Percentiles rank a stretch among this genome's conserved stretches.
Conservation (phyloP, 2,888 invertebrate species). For the Sphaerophoria taeniata region DNA sequence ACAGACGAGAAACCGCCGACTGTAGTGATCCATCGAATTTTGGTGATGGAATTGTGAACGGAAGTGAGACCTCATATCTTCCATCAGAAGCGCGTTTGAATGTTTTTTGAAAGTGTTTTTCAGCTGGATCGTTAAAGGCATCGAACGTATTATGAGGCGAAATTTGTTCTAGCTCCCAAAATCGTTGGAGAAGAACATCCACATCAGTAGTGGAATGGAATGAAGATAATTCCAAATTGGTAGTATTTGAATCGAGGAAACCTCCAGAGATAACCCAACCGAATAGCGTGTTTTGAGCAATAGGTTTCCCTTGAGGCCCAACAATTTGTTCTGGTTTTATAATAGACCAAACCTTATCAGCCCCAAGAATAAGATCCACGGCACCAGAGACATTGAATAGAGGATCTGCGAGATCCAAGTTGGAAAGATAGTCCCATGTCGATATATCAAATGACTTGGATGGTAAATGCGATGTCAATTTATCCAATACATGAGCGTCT, state of each 20-base stretch:
- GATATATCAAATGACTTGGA: conserved; percentile 18
- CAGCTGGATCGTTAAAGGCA: conserved; percentile 41
- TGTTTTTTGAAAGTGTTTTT: conserved; percentile 34
- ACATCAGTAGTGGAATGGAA: conserved; percentile 24
- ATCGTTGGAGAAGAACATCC: conserved; percentile 42
- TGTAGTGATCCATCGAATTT: conserved; percentile 31
- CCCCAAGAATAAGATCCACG: conserved; percentile 65
- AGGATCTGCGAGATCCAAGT: conserved; percentile 62
- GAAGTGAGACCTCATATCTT: conserved; percentile 49
- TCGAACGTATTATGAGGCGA: conserved; percentile 45
- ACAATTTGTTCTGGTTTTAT: conserved; percentile 44
- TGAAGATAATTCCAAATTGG: too few species aligned
- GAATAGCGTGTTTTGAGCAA: conserved; percentile 58
- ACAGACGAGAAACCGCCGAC: conserved; percentile 15
- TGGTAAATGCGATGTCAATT: conserved; percentile 26
- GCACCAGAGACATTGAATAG: conserved; percentile 49
- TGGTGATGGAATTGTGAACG: conserved; percentile 31
- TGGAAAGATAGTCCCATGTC: conserved; percentile 33
- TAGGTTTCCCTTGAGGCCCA: conserved; percentile 21
- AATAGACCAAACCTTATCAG: conserved; percentile 57
- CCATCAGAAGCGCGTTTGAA: conserved; percentile 39
- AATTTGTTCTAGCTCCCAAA: conserved; percentile 61
- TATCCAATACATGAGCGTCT: conserved; percentile 12
- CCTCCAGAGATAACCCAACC: conserved; percentile 65
- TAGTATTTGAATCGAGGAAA: neutral